Evolutionary conservation across 2,113 vertebrate species (phyloP).

Genomic region (Hiodon tergisus): DNA sequence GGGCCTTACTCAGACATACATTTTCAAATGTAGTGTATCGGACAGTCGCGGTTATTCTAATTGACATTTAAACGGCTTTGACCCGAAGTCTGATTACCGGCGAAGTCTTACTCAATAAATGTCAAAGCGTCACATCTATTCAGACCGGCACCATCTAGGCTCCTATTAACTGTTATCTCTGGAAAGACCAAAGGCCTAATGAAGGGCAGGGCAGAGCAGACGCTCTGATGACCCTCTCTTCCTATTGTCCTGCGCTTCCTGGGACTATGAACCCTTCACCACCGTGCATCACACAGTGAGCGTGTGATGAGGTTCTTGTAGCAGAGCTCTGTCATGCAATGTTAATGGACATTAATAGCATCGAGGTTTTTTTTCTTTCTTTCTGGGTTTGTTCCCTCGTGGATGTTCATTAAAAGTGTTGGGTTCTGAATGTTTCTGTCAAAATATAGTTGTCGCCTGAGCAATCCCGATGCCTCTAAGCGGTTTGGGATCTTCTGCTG

Average conservation of each 20-base stretch:
- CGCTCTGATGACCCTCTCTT: neutral
- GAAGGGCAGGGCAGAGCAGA: neutral
- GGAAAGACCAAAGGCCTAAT: neutral
- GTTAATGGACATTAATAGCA: constrained; percentile 11
- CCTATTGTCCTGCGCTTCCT: too few relatives aligned
- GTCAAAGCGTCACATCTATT: constrained; percentile 43
- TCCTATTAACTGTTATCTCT: constrained; percentile 1
- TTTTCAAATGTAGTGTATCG: constrained; percentile 1
- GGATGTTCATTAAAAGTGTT: constrained; percentile 28
- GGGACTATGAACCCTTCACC: too few relatives aligned
- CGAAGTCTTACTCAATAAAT: constrained; percentile 42
- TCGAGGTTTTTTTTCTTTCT: neutral
- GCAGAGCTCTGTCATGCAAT: neutral
- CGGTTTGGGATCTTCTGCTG: constrained; percentile 18
- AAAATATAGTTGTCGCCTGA: constrained; percentile 43
- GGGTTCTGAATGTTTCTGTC: constrained; percentile 39
- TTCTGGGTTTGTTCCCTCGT: constrained; percentile 21
- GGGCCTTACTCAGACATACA: neutral
- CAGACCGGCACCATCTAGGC: neutral
- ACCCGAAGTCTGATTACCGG: constrained; percentile 38
- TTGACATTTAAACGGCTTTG: constrained; percentile 48
- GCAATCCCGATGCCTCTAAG: constrained; percentile 18
- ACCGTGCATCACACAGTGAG: too few relatives aligned
- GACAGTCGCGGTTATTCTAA: constrained; percentile 3
- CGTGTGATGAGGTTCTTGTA: too few relatives aligned